These are phyloP conservation scores for Polyergus mexicanus DNA, from an alignment of 1,140 invertebrate species.

Conservation along the genomic window DNA sequence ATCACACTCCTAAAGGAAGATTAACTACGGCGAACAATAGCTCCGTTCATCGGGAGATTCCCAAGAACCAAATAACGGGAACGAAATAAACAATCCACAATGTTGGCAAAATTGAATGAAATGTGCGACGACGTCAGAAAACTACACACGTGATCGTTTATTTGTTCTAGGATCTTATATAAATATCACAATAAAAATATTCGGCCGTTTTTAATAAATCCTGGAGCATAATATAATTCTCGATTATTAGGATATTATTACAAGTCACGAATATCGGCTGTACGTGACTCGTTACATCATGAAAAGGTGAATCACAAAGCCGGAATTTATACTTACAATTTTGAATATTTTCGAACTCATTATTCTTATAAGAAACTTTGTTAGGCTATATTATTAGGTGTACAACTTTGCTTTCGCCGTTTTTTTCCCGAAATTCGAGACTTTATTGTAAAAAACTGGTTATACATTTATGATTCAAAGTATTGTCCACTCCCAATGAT, in stretches of 20 bases:
- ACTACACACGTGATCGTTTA: not conserved
- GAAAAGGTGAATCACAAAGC: not conserved
- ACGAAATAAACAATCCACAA: not conserved
- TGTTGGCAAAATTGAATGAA: constrained; percentile 4
- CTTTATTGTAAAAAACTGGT: no score
- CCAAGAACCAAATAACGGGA: not conserved
- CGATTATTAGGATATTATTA: no score
- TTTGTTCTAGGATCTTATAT: not conserved
- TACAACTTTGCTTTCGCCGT: no score
- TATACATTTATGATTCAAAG: no score
- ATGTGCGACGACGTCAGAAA: not conserved
- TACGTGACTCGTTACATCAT: not conserved
- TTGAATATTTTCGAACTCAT: not conserved
- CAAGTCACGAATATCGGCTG: not conserved
- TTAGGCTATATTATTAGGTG: not conserved
- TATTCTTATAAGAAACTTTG: not conserved
- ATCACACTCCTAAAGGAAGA: not conserved
- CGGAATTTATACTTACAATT: not conserved
- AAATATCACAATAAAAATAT: not conserved
- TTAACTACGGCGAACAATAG: not conserved
- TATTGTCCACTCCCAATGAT: no score
- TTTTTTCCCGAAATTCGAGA: no score
- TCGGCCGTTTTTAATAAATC: not conserved
- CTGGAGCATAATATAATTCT: no score
- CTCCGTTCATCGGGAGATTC: constrained; percentile 12